phyloP scores from a whole-genome alignment of 2,888 invertebrate genomes.

The Agapostemon virescens region DNA sequence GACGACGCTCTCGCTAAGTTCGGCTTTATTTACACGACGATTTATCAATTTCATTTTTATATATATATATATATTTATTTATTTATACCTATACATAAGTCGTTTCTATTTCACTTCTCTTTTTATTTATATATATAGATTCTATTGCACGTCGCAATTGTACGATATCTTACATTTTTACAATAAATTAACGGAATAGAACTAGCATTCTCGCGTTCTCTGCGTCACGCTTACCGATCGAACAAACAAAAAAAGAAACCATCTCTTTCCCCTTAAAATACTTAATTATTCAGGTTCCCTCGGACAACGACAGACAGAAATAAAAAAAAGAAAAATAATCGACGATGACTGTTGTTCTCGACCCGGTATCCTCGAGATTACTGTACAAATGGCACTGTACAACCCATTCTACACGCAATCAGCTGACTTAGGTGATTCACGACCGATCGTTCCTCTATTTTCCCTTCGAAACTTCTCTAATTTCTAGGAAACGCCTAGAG shows the following conservation, averaged over 20 bases:
- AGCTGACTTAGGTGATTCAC: constrained; percentile 12
- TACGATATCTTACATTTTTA: constrained; percentile 78
- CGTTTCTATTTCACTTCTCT: constrained; percentile 10
- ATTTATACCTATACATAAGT: constrained; percentile 15
- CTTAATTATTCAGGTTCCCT: constrained; percentile 32
- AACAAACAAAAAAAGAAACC: too few species aligned
- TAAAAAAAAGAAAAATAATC: background rate
- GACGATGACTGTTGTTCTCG: constrained; percentile 35
- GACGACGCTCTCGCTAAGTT: constrained; percentile 72
- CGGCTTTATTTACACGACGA: constrained; percentile 68
- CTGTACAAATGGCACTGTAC: constrained; percentile 60
- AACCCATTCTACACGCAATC: constrained; percentile 30
- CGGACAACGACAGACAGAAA: constrained; percentile 21
- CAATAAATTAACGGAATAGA: constrained; percentile 80
- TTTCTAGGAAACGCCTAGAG: constrained; percentile 46
- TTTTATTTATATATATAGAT: constrained; percentile 68
- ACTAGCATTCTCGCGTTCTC: constrained; percentile 36
- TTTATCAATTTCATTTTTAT: constrained; percentile 55
- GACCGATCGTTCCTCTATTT: background rate
- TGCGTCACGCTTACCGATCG: background rate
- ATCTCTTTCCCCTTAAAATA: constrained; percentile 11
- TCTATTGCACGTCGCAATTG: constrained; percentile 74
- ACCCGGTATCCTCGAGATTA: constrained; percentile 39
- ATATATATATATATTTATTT: constrained; percentile 58
- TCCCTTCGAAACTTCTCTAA: constrained; percentile 4